Evolutionary conservation across 1,140 invertebrate genomes (phyloP).

Genomic region (Tenebrio molitor): DNA sequence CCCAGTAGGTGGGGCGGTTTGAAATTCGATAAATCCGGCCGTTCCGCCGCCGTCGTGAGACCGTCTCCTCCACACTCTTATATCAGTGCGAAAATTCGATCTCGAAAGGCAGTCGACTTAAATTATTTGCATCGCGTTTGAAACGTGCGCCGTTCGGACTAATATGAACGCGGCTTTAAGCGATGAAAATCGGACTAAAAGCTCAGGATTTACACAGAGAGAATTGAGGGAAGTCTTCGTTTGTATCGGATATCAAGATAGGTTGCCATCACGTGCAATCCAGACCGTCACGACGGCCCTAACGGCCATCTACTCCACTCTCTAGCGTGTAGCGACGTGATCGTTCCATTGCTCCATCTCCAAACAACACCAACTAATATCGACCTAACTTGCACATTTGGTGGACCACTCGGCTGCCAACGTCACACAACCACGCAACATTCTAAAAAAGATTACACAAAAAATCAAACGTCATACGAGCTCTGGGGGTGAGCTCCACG

Average conservation of each 20-base stretch:
- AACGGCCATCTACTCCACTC: conserved; percentile 39
- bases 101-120: conserved; percentile 9
- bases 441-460: conserved; percentile 27
- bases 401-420: conserved; percentile 22
- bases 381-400: conserved; percentile 39
- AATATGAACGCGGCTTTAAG: conserved; percentile 35
- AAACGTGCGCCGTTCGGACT: conserved; percentile 31
- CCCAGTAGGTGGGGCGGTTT: conserved; percentile 1
- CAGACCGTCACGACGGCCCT: conserved; percentile 38
- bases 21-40: conserved; percentile 14
- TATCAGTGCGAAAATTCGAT: conserved; percentile 15
- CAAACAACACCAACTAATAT: conserved; percentile 40
- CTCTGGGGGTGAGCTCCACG: not conserved
- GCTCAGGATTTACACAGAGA: conserved; percentile 36
- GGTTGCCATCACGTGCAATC: conserved; percentile 37
- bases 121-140: conserved; percentile 40
- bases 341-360: conserved; percentile 34
- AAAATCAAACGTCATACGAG: conserved; percentile 19
- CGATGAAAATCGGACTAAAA: conserved; percentile 37
- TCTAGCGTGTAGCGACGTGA: conserved; percentile 37
- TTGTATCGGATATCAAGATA: conserved; percentile 40
- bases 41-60: conserved; percentile 9
- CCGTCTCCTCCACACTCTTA: not conserved
- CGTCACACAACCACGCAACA: conserved; percentile 29
- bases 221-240: conserved; percentile 38